Conservation (phyloP, 2,113 vertebrate genomes). For the Aepyceros melampus region DNA sequence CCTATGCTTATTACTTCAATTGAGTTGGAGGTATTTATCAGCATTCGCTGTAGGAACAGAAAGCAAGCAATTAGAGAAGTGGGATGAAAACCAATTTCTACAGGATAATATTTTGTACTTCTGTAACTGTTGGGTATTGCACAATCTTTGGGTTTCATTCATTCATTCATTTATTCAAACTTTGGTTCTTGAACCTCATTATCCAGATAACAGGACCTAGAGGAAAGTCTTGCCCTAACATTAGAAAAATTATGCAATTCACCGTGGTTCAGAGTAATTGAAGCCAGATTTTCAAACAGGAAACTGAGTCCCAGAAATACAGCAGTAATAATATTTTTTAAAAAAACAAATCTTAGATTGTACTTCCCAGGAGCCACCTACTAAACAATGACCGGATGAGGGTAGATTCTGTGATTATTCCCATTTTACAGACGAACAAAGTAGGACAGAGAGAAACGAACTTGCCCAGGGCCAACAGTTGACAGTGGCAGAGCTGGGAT, state of each 20-base stretch:
- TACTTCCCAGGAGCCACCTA: not conserved
- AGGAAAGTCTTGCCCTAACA: not conserved
- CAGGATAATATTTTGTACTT: not conserved
- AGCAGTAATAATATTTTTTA: not conserved
- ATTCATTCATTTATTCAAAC: not conserved
- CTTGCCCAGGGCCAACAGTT: not conserved
- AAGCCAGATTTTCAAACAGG: conserved; percentile 6
- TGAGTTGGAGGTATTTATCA: conserved; percentile 74
- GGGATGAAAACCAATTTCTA: conserved; percentile 62
- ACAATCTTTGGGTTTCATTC: not conserved
- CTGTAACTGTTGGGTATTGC: not conserved
- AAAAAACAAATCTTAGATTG: not conserved
- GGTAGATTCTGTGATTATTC: not conserved
- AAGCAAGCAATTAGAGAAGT: conserved; percentile 75
- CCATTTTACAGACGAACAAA: not conserved
- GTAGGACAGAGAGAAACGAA: not conserved
- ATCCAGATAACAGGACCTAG: not conserved
- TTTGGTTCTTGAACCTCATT: not conserved
- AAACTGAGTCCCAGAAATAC: not conserved
- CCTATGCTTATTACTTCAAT: conserved; percentile 70
- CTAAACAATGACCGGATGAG: not conserved
- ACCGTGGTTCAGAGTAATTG: not conserved
- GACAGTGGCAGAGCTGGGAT: not conserved
- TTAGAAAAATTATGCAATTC: not conserved
- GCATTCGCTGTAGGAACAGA: conserved; percentile 16